Evolutionary conservation across 2,113 vertebrate species (phyloP).

Genomic region (Oreocharis arfaki): DNA sequence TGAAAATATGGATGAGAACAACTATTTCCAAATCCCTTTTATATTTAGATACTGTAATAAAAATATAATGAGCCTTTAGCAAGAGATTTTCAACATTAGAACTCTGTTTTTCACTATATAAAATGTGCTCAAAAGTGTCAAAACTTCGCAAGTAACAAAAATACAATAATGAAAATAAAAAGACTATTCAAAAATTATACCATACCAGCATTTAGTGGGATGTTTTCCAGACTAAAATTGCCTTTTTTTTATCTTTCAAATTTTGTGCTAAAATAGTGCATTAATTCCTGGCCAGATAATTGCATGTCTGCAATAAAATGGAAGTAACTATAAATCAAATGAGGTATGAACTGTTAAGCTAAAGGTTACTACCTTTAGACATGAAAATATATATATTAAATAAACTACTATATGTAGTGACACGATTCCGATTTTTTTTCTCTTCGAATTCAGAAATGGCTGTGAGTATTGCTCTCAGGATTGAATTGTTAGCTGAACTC

Average conservation of each 20-base stretch:
- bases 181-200: background rate
- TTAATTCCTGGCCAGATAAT: background rate
- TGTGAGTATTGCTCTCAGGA: background rate
- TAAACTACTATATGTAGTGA: background rate
- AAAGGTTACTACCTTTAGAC: background rate
- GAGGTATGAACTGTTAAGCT: background rate
- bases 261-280: background rate
- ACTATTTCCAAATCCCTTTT: background rate
- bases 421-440: background rate
- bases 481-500: background rate
- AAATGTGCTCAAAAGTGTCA: background rate
- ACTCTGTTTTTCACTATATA: background rate
- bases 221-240: background rate
- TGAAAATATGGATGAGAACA: background rate
- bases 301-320: background rate
- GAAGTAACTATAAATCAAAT: background rate
- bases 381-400: background rate
- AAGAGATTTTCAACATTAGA: background rate
- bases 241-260: background rate
- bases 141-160: background rate
- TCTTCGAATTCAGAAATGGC: background rate
- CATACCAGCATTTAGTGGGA: background rate
- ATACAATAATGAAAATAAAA: background rate
- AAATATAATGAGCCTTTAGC: background rate
- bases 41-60: background rate